Evolutionary conservation across 2,888 invertebrate species (phyloP).

Genomic region (Protonemura montana): DNA sequence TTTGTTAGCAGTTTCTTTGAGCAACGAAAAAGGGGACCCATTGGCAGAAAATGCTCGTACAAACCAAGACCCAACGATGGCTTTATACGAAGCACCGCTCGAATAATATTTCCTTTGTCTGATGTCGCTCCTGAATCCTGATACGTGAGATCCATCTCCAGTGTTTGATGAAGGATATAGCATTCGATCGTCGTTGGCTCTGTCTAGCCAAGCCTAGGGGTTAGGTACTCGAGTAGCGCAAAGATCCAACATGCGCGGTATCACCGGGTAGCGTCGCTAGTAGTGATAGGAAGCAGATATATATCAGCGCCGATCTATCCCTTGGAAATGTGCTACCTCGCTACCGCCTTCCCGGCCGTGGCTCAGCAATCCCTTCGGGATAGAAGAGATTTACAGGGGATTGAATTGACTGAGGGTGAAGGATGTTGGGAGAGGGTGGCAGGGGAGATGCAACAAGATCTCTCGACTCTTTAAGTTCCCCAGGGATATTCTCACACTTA

Average conservation of each 20-base stretch:
- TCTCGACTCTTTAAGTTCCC: slow-evolving; percentile 40
- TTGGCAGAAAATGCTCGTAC: not conserved
- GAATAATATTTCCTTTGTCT: not conserved
- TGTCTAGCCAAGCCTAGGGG: not conserved
- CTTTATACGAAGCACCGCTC: not conserved
- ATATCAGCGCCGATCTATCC: not conserved
- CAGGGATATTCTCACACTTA: slow-evolving; percentile 39
- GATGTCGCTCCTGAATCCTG: not conserved
- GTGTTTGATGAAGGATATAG: not conserved
- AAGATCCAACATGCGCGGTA: too few relatives aligned
- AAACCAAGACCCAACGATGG: not conserved
- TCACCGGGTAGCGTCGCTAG: not conserved
- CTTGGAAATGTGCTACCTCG: not conserved
- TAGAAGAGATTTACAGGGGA: slow-evolving; percentile 33
- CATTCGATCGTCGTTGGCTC: not conserved
- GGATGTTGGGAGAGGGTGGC: slow-evolving; percentile 23
- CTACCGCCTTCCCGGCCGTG: slow-evolving; percentile 9
- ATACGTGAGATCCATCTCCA: not conserved
- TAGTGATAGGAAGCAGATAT: not conserved
- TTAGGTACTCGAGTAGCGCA: too few relatives aligned
- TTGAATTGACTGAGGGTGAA: slow-evolving; percentile 31
- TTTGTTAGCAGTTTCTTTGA: not conserved
- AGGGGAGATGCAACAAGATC: slow-evolving; percentile 36
- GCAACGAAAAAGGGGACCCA: not conserved
- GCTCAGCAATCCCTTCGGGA: slow-evolving; percentile 5